Evolutionary conservation across 2,113 vertebrate genomes (phyloP).

Genomic region (Castor canadensis): DNA sequence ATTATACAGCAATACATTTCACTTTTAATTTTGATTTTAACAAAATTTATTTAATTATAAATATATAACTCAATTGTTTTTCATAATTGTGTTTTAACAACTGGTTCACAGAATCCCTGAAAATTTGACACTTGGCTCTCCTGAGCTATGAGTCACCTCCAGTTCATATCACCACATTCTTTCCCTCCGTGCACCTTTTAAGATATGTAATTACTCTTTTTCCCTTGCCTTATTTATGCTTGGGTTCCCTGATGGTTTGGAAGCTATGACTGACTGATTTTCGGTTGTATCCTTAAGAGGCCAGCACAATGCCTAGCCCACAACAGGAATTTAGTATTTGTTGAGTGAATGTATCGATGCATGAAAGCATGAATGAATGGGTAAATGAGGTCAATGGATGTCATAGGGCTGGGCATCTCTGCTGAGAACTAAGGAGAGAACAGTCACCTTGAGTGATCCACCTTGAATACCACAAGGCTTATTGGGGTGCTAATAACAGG

Average conservation of each 20-base stretch:
- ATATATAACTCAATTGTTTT: background rate
- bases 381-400: background rate
- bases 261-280: background rate
- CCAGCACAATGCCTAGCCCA: background rate
- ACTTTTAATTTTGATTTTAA: constrained; percentile 28
- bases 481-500: background rate
- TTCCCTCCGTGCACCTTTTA: background rate
- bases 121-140: background rate
- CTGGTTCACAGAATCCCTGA: background rate
- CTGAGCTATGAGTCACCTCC: background rate
- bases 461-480: background rate
- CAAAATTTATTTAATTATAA: background rate
- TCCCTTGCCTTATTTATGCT: background rate
- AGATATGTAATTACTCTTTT: background rate
- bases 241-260: background rate
- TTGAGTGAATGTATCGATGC: background rate
- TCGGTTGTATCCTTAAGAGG: background rate
- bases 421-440: background rate
- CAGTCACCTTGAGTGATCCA: constrained; percentile 25
- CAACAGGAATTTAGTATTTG: constrained; percentile 27
- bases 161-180: background rate
- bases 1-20: background rate
- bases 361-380: background rate
- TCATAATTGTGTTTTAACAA: background rate
- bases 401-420: constrained; percentile 53